Conservation (phyloP, 2,797 vertebrate genomes). For the Salmo trutta region DNA sequence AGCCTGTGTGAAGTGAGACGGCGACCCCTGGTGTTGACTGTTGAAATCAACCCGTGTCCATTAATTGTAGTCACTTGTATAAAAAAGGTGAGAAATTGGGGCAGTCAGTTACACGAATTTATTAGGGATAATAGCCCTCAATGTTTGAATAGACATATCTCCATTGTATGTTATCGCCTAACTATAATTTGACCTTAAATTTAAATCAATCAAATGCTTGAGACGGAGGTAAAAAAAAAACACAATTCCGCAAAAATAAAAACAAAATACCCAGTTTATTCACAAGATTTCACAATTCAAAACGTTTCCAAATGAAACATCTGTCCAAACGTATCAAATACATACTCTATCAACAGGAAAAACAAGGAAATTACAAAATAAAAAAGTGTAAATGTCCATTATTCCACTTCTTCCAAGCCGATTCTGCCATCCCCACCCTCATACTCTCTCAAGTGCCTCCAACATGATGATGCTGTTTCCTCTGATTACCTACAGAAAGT, state of each 20-base stretch:
- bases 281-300: slow-evolving; percentile 40
- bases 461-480: slow-evolving; percentile 99
- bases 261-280: slow-evolving; percentile 55
- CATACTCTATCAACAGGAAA: too few relatives aligned
- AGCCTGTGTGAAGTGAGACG: background rate
- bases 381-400: slow-evolving; percentile 7
- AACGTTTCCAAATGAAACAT: slow-evolving; percentile 32
- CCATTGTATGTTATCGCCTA: too few relatives aligned
- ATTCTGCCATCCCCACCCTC: slow-evolving; percentile 31
- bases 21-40: background rate
- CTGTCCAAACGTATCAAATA: background rate
- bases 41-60: background rate
- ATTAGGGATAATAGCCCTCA: too few relatives aligned
- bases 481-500: slow-evolving; percentile 84
- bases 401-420: background rate
- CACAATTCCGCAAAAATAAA: slow-evolving; percentile 31
- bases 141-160: too few relatives aligned
- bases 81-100: background rate
- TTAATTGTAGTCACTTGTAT: background rate
- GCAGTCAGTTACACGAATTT: too few relatives aligned
- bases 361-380: too few relatives aligned
- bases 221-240: background rate
- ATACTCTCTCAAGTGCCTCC: slow-evolving; percentile 94
- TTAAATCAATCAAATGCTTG: background rate
- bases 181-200: too few relatives aligned